These are phyloP conservation scores for Gambusia yucatana DNA, from an alignment of 2,797 vertebrate species.

Conservation along the genomic window DNA sequence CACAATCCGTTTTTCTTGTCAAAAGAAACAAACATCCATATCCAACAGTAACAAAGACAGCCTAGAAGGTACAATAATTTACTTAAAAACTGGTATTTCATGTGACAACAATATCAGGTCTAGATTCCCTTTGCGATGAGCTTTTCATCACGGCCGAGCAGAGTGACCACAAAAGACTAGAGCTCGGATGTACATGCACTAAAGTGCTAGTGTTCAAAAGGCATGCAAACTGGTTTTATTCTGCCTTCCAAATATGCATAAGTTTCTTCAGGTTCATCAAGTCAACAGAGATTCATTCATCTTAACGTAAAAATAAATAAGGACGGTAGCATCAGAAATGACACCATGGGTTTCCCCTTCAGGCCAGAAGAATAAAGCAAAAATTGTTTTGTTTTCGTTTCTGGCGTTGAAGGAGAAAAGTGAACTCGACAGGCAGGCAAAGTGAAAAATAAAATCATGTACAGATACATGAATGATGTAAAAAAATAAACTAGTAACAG, in stretches of 20 bases:
- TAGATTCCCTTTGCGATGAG: constrained; percentile 76
- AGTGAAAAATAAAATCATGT: constrained; percentile 34
- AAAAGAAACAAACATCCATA: constrained; percentile 78
- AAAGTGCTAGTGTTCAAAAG: constrained; percentile 90
- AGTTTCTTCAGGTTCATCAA: constrained; percentile 60
- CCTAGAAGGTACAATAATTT: constrained; percentile 85
- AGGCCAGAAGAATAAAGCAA: constrained; percentile 54
- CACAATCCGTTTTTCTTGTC: constrained; percentile 81
- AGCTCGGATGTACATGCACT: constrained; percentile 92
- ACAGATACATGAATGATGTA: constrained; percentile 29
- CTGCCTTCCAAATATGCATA: constrained; percentile 83
- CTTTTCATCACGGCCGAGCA: constrained; percentile 70
- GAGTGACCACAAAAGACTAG: constrained; percentile 80
- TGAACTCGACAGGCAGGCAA: constrained; percentile 42
- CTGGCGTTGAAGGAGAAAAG: constrained; percentile 44
- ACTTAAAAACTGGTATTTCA: constrained; percentile 85
- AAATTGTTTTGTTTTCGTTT: constrained; percentile 14
- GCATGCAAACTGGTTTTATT: constrained; percentile 84
- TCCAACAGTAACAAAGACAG: constrained; percentile 84
- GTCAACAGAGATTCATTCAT: constrained; percentile 70
- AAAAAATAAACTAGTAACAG: constrained; percentile 26
- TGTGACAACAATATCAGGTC: constrained; percentile 85
- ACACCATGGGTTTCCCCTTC: constrained; percentile 79
- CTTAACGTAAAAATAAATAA: constrained; percentile 62
- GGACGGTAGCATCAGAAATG: constrained; percentile 71